Conservation (phyloP, 2,797 vertebrate species). For the Tolypeutes matacus region DNA sequence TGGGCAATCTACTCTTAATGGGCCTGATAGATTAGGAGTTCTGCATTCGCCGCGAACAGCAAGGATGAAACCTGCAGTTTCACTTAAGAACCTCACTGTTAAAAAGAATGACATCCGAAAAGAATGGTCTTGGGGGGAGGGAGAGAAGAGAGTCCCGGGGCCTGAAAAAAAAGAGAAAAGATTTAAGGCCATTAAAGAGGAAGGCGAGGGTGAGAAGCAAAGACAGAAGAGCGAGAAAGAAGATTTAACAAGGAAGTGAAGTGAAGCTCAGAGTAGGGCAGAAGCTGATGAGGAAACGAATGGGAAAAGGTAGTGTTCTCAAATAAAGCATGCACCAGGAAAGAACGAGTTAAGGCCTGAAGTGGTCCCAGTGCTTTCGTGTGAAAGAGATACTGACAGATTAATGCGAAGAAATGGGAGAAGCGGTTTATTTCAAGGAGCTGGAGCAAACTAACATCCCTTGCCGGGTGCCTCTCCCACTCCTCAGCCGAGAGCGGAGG, state of each 20-base stretch:
- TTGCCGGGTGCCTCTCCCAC: constrained; percentile 5
- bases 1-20: background rate
- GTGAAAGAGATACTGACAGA: constrained; percentile 31
- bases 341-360: background rate
- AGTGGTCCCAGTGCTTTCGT: background rate
- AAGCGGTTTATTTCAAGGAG: background rate
- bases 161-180: constrained; percentile 32
- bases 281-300: background rate
- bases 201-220: background rate
- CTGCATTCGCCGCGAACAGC: background rate
- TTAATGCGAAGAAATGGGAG: background rate
- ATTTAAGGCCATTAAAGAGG: background rate
- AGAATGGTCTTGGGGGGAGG: background rate
- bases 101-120: constrained; percentile 51
- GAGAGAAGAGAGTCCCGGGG: background rate
- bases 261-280: background rate
- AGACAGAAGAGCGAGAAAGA: constrained; percentile 9
- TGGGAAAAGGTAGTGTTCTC: constrained; percentile 39
- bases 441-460: constrained; percentile 12
- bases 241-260: constrained; percentile 75
- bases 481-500: constrained; percentile 54
- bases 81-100: constrained; percentile 35
- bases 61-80: background rate
- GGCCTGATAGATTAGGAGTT: background rate
- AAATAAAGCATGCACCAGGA: background rate